These are phyloP conservation scores for Epizoanthus scotinus DNA, from an alignment of 92 coral and sea anemone genomes.

Conservation along the genomic window DNA sequence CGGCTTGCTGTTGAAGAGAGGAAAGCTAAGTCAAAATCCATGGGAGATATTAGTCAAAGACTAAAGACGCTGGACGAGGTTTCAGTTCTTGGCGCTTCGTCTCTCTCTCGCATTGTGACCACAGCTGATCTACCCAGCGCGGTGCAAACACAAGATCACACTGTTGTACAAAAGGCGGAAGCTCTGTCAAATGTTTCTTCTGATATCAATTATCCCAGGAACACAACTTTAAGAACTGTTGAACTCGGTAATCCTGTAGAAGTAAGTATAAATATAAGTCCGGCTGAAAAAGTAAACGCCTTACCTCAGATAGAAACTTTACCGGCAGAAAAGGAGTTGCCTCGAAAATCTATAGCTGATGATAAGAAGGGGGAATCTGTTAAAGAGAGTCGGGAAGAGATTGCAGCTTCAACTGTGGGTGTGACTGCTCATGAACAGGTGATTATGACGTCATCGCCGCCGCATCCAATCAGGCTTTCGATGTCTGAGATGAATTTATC, in stretches of 20 bases:
- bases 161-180: not conserved
- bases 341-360: not conserved
- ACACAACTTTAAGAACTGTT: not conserved
- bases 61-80: constrained; percentile 61
- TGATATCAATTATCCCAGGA: not conserved
- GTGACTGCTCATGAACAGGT: constrained; percentile 66
- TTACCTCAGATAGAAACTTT: not conserved
- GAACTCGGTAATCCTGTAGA: constrained; percentile 36
- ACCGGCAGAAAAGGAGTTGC: not conserved
- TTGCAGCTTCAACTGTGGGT: constrained; percentile 45
- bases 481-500: constrained; percentile 65
- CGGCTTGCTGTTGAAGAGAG: constrained; percentile 61
- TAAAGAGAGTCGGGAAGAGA: not conserved
- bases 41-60: constrained; percentile 71
- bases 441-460: constrained; percentile 73
- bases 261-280: constrained; percentile 10
- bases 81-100: constrained; percentile 60
- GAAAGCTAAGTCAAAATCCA: constrained; percentile 64
- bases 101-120: constrained; percentile 67
- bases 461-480: constrained; percentile 69
- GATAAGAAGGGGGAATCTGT: not conserved
- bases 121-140: constrained; percentile 71
- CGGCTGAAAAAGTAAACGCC: constrained; percentile 22
- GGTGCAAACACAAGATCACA: not conserved
- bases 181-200: constrained; percentile 1